Evolutionary conservation across 2,797 vertebrate species (phyloP), one percentile per base, ranked within the genome.

Genomic region (Perodicticus potto): DNA sequence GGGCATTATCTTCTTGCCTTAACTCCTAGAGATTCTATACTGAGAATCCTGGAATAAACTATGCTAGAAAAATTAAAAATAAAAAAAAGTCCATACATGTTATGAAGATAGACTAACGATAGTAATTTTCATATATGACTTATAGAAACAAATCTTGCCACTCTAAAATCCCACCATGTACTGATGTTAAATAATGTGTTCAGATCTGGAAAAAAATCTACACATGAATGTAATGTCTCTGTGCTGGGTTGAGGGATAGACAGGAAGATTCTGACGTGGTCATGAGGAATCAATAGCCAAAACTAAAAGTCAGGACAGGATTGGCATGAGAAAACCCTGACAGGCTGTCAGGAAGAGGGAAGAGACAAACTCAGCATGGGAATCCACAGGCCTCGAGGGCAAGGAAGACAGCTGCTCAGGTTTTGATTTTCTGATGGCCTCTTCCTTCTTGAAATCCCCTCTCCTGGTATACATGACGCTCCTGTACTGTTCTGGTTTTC

Each of bases 21-120:
- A 83, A 82, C 73, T 95, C 22, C 53, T 83, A 77, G 86, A 74
- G 81, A 74, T 91, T 96, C 74, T 96, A 8, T 74, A 32, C 25
- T 61, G 57, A 34, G 65, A 67, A 43, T 80, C 89, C 73, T 73
- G 69, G 94, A 87, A 82, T 73, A 87, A 57, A 40, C 63, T 53
- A 1, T 45, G 80, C 40, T 59, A 22, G 25, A 45, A 91, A 61
- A 85, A 11, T 84, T 78, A 72, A 91, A 92, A 82, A n/a, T n/a
- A n/a, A n/a, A 14, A 59, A 95, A 80, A 32, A 81, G 73, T 84
- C 22, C 87, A 34, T 93, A 81, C 49, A 59, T 80, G 34, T 63
- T 85, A 43, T 95, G 55, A 92, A 82, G 63, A 49, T 43, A 43
- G 76, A 55, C 4, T 13, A 34, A 59, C 59, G 14, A 86, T 86